Evolutionary conservation across 2,113 vertebrate genomes (phyloP), one percentile per base, ranked within the genome.

Genomic region (Cathartes aura): DNA sequence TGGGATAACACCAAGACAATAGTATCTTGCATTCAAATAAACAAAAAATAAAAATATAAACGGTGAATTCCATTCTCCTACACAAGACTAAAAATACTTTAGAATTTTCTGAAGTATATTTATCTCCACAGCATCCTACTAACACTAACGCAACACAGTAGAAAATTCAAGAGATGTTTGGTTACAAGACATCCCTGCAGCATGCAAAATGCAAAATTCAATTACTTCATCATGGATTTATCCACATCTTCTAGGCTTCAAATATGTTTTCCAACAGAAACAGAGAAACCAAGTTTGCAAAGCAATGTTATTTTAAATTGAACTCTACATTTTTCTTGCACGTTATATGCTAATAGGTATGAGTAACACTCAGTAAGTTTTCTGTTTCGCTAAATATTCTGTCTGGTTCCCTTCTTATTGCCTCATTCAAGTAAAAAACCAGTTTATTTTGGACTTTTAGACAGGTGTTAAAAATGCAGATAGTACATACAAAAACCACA

Each of bases 1-100:
- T 90, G 81, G 60, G 82, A 72, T 87, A 96, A 95, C 56, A 94
- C 24, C 34, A 93, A 76, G 70, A 90, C 83, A 71, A 85, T 3
- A 50, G 38, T 19, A 87, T 62, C 76, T 47, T 62, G 45, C 50
- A 82, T 73, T 93, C 45, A 95, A 86, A 52, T 22, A 78, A 86
- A 81, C 67, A 83, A 95, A 84, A 76, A 74, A 50, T 13, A 23
- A 55, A 82, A 60, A 73, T 3, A 63, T 6, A 56, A 71, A 67
- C 17, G n/a, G 6, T 22, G 2, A 87, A 76, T 62, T 73, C 34
- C 30, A 32, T 67, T 79, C 66, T 85, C 58, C 62, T 70, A 73
- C 11, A 55, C 23, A 82, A 83, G 43, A 55, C 20, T 62, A 82
- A 94, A 91, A 91, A 70, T 38, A 93, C 19, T 20, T 66, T 0